Evolutionary conservation across 2,888 invertebrate genomes (phyloP).

Genomic region (Conchocele bisecta): DNA sequence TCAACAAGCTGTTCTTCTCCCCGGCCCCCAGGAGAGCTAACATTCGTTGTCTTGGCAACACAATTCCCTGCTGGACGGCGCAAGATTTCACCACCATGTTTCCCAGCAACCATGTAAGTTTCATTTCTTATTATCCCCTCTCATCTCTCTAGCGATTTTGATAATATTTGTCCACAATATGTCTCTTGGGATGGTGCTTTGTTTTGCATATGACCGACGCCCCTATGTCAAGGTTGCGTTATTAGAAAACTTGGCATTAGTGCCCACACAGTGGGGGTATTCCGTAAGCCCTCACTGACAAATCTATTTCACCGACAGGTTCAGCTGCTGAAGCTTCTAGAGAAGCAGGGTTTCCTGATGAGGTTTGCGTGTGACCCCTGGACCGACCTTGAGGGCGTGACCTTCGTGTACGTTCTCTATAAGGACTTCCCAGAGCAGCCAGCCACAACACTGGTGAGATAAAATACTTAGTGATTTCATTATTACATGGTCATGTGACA

Average conservation of each 20-base stretch:
- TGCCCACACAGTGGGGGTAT: too few species aligned
- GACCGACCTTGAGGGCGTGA: conserved; percentile 35
- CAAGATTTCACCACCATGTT: conserved; percentile 34
- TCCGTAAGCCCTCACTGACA: too few species aligned
- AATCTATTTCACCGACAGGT: too few species aligned
- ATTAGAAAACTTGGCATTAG: too few species aligned
- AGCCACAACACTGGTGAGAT: conserved; percentile 46
- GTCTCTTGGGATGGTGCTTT: too few species aligned
- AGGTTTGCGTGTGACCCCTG: conserved; percentile 43
- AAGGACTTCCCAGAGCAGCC: conserved; percentile 52
- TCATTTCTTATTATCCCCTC: too few species aligned
- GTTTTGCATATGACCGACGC: too few species aligned
- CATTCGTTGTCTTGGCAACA: conserved; percentile 51
- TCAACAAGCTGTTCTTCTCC: conserved; percentile 40
- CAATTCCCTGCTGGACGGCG: conserved; percentile 57
- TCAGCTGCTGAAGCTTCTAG: conserved; percentile 15
- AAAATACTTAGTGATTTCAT: neutral
- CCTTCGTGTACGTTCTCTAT: conserved; percentile 53
- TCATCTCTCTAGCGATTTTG: too few species aligned
- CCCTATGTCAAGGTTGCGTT: too few species aligned
- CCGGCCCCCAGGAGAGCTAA: conserved; percentile 37
- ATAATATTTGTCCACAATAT: too few species aligned
- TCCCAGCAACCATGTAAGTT: too few species aligned
- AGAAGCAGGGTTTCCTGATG: conserved; percentile 35
- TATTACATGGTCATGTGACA: too few species aligned